Percentiles rank a stretch among this genome's conserved stretches.
Evolutionary conservation across 2,113 vertebrate species (phyloP).

Genomic region (Okapia johnstoni): DNA sequence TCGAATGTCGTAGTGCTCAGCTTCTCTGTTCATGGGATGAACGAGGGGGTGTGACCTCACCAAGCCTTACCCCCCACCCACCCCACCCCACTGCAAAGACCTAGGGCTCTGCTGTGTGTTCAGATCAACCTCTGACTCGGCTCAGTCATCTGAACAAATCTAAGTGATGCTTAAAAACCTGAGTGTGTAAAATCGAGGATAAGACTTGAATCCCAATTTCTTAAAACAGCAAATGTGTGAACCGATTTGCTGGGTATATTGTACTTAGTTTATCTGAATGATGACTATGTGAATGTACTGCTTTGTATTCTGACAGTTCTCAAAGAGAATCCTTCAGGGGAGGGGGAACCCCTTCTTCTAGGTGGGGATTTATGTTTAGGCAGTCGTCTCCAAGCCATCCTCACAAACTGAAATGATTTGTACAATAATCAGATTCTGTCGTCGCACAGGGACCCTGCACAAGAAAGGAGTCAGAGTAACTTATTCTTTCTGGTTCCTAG

Average conservation of each 20-base stretch:
- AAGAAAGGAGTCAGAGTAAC: constrained; percentile 23
- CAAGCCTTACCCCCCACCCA: background rate
- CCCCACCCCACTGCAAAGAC: background rate
- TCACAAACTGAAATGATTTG: constrained; percentile 5
- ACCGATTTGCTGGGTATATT: constrained; percentile 8
- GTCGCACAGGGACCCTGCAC: background rate
- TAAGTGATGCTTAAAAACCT: background rate
- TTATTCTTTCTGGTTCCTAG: background rate
- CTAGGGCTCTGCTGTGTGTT: background rate
- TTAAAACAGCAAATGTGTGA: constrained; percentile 41
- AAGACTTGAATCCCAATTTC: constrained; percentile 35
- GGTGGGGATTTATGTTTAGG: background rate
- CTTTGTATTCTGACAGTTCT: constrained; percentile 29
- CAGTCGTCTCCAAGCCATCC: background rate
- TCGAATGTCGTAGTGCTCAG: accelerated
- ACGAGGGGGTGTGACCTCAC: background rate
- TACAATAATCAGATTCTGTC: constrained; percentile 23
- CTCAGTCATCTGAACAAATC: background rate
- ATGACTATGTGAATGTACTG: constrained; percentile 3
- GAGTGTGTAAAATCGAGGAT: constrained; percentile 13
- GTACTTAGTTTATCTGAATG: constrained; percentile 26
- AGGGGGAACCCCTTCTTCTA: background rate
- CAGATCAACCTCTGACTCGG: background rate
- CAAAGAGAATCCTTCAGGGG: background rate
- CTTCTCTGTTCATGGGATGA: background rate